phyloP scores from a whole-genome alignment of 2,888 invertebrate species.

The Bombylius major region DNA sequence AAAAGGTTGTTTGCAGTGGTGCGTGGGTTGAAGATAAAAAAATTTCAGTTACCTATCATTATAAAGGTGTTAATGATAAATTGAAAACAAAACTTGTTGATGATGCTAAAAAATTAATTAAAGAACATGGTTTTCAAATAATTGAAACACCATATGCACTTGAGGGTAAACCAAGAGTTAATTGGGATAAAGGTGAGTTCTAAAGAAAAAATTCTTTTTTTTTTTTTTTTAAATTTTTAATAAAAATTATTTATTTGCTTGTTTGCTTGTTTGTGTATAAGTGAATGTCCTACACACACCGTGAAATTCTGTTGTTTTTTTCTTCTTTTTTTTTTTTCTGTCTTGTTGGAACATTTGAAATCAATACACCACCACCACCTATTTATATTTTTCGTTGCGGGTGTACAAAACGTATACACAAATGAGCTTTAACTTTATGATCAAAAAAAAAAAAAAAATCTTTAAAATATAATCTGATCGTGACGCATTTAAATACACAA shows the following conservation, averaged over 20 bases:
- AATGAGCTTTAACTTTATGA: no score
- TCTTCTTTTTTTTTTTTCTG: neutral
- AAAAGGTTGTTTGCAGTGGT: conserved; percentile 52
- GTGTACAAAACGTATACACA: no score
- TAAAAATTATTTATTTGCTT: neutral
- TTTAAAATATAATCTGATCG: no score
- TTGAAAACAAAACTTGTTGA: conserved; percentile 45
- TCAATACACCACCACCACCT: neutral
- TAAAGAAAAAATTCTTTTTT: neutral
- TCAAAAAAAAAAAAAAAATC: no score
- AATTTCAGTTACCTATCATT: conserved; percentile 59
- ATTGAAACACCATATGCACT: conserved; percentile 59
- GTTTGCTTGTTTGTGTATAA: neutral
- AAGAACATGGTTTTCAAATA: conserved; percentile 52
- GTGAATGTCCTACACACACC: neutral
- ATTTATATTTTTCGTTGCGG: no score
- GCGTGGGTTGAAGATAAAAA: conserved; percentile 72
- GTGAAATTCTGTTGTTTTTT: neutral
- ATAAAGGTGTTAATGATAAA: conserved; percentile 53
- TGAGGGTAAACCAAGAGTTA: conserved; percentile 65
- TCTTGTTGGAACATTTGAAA: neutral
- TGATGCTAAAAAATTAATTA: conserved; percentile 50
- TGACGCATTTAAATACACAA: no score
- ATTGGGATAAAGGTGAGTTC: conserved; percentile 59
- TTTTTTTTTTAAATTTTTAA: neutral